phyloP scores from a whole-genome alignment of 2,113 vertebrate genomes.

The Labrus mixtus region DNA sequence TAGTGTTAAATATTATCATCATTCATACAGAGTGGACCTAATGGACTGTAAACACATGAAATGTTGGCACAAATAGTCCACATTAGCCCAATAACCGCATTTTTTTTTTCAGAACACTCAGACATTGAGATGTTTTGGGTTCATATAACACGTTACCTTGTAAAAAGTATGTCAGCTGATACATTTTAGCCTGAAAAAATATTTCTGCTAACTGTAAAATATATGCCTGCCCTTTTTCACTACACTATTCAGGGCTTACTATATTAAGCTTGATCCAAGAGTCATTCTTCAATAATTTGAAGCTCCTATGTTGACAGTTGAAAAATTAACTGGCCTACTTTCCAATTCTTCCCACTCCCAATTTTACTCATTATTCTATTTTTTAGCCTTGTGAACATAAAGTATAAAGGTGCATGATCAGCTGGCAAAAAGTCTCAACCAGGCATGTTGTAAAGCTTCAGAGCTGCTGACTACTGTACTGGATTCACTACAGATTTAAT shows the following conservation, averaged over 20 bases:
- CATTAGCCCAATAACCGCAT: neutral
- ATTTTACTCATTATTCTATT: neutral
- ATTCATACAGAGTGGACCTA: neutral
- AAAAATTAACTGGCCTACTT: slow-evolving; percentile 23
- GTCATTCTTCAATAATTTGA: neutral
- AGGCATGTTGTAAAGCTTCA: neutral
- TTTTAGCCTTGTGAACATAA: slow-evolving; percentile 16
- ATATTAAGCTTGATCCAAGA: neutral
- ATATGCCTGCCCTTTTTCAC: neutral
- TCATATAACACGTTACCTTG: neutral
- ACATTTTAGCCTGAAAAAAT: neutral
- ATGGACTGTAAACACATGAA: neutral
- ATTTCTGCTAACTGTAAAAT: neutral
- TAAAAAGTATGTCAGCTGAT: too few species aligned
- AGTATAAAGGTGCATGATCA: neutral
- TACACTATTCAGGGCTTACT: neutral
- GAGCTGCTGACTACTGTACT: neutral
- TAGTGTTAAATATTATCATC: neutral
- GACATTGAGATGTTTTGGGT: neutral
- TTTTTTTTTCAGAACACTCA: neutral
- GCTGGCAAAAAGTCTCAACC: neutral
- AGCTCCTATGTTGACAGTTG: neutral
- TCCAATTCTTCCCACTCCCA: neutral
- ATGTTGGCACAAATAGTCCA: neutral
- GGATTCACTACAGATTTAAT: neutral